Base-by-base conservation (phyloP, 1,140 invertebrate genomes). In the Charaxes varanes region DNA sequence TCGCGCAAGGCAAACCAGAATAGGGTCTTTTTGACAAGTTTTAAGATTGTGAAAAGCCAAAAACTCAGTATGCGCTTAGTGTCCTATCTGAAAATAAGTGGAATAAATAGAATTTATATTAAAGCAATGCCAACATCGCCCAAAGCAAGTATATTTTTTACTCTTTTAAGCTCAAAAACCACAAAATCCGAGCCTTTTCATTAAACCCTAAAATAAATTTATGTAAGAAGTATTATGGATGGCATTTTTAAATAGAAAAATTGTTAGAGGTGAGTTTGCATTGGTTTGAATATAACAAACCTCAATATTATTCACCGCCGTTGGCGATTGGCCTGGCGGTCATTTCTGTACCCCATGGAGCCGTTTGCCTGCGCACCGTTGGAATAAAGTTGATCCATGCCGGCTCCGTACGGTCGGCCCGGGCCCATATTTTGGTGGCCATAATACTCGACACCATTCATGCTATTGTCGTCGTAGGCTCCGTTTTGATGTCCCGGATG, bases 281-380 rank as follows among this genome's bases (percentile, higher is more conserved):
- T 80, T 74, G 74, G 78, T 74, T 73, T 71, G 62, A 79, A 71
- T 66, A 47, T 64, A 77, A 83, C 79, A 83, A 83, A 83, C 79
- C 79, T 83, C 79, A 48, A 45, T 55, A 35, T 49, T 55, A 51
- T 71, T 78, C 74, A 78, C 62, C 73, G 72, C 53, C 72, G 63
- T 41, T 57, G 74, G 64, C 70, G 76, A 70, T 80, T 78, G 57
- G 70, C 73, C 79, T 80, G 79, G 74, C 79, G 79, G 76, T 79
- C 72, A 58, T 69, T 66, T 58, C 64, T 62, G 66, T 83, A 83
- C 72, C 79, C 76, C 79, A 79, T 63, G 68, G 79, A 77, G 65
- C 76, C 76, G 61, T 72, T 70, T 14, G 65, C 62, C 67, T 48
- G 53, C 70, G 72, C 67, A 62, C 58, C 55, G 38, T 64, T 66